Base-by-base conservation (phyloP, 23 tunicate genomes). In the Ascidia mentula region DNA sequence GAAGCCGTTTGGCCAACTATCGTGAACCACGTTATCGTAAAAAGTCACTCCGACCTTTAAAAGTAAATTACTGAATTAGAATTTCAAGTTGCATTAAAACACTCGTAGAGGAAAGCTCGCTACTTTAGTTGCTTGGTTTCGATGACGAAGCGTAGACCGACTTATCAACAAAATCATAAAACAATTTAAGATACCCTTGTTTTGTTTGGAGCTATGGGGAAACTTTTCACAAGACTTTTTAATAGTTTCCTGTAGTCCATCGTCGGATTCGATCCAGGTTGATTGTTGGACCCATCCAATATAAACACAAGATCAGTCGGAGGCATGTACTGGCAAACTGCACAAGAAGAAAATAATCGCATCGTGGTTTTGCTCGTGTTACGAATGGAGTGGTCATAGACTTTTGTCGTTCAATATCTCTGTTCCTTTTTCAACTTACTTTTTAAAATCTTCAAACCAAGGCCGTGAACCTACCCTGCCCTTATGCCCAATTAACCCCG, bases 251-350 rank as follows among this genome's bases (percentile, higher is more conserved):
- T 82, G 53, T 75, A 42, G 8, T 72, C 26, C 34, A 22, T 34
- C 12, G 45, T 8, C 8, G 38, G 85, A 40, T 28, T 32, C 32
- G 24, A 12, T 7, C 77, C 59, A 18, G 35, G 31, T 1, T 26
- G 39, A 0, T 37, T 32, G 32, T 26, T 18, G 9, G 80, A 42
- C 28, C 89, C 84, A 45, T 86, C 89, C 42, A 86, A 79, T 22
- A 86, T 53, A 36, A 86, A 79, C 22, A 86, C 24, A 18, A 86
- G 36, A 45, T 86, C 89, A 34, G 89, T 86, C 18, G 89, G 74
- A 7, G 79, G 73, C 89, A 86, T 86, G 84, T 71, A 71, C 28
- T 31, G 35, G 45, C 89, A 86, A 31, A 59, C 89, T 86, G 60
- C 34, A 69, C 18, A 37, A 1, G 17, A 45, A 15, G 22, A 74